These are phyloP conservation scores for Agrochola litura DNA, from an alignment of 2,888 invertebrate species.

Conservation along the genomic window DNA sequence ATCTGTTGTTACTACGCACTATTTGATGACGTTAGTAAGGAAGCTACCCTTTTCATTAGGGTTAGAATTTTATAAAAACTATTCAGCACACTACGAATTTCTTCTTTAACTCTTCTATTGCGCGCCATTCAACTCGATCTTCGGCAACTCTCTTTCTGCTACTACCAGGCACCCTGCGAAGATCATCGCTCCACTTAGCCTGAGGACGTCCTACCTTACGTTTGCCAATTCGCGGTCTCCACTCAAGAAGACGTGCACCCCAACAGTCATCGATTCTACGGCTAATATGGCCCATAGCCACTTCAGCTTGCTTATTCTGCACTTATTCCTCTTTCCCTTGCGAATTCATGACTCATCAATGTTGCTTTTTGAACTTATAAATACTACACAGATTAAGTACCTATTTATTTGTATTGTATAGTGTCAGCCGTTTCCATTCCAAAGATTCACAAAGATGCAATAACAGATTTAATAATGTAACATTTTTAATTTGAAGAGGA, in stretches of 20 bases:
- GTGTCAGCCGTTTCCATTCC: background rate
- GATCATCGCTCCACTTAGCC: background rate
- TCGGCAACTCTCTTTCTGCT: background rate
- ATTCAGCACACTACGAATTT: background rate
- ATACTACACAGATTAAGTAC: background rate
- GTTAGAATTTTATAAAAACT: background rate
- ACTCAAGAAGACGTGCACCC: background rate
- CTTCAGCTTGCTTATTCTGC: background rate
- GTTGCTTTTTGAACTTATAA: background rate
- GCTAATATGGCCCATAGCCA: background rate
- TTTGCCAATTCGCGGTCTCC: background rate
- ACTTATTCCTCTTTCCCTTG: background rate
- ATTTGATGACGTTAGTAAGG: background rate
- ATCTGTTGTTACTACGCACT: background rate
- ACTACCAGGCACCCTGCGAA: background rate
- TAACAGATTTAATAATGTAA: slow-evolving; percentile 57
- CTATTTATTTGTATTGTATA: background rate
- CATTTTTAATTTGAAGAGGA: slow-evolving; percentile 64
- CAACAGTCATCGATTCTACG: background rate
- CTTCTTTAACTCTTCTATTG: background rate
- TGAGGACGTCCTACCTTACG: background rate
- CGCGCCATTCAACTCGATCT: background rate
- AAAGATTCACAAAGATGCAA: slow-evolving; percentile 42
- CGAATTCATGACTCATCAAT: background rate
- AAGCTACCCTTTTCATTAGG: background rate